Percentiles rank a stretch among this genome's conserved stretches.
Conservation (phyloP, 1,140 invertebrate genomes). For the Drosophila truncata region DNA sequence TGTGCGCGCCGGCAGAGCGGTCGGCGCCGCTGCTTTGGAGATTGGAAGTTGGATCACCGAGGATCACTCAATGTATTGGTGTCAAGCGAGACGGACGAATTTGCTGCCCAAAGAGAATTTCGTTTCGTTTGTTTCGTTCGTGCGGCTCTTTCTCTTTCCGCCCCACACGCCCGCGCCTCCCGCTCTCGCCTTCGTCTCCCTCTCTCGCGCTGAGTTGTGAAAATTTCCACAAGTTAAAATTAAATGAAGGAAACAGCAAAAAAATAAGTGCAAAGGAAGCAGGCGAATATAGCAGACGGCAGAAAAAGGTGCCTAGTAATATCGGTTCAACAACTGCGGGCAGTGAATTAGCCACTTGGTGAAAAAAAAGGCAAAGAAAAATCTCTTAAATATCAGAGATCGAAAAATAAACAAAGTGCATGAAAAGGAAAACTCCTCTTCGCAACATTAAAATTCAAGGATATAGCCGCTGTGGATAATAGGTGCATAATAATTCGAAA, state of each 20-base stretch:
- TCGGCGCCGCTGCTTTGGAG: slow-evolving; percentile 58
- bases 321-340: slow-evolving; percentile 29
- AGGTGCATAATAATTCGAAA: not conserved
- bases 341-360: slow-evolving; percentile 18
- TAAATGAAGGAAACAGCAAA: slow-evolving; percentile 49
- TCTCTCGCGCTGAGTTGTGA: slow-evolving; percentile 62
- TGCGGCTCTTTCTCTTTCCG: slow-evolving; percentile 46
- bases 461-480: slow-evolving; percentile 14
- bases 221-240: slow-evolving; percentile 75
- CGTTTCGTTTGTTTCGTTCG: slow-evolving; percentile 49
- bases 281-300: slow-evolving; percentile 40
- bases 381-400: slow-evolving; percentile 5
- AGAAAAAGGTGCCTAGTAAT: slow-evolving; percentile 57
- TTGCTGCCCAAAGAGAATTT: slow-evolving; percentile 64
- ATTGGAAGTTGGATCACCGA: slow-evolving; percentile 66
- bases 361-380: not conserved
- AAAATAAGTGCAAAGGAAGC: slow-evolving; percentile 57
- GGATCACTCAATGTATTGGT: slow-evolving; percentile 73
- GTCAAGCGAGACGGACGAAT: slow-evolving; percentile 79
- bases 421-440: not conserved
- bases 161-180: slow-evolving; percentile 27
- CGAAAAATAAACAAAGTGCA: slow-evolving; percentile 2
- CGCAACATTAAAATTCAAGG: not conserved
- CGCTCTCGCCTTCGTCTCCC: slow-evolving; percentile 22
- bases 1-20: slow-evolving; percentile 40